Evolutionary conservation across 2,797 vertebrate genomes (phyloP).

Genomic region (Danio kyathit): DNA sequence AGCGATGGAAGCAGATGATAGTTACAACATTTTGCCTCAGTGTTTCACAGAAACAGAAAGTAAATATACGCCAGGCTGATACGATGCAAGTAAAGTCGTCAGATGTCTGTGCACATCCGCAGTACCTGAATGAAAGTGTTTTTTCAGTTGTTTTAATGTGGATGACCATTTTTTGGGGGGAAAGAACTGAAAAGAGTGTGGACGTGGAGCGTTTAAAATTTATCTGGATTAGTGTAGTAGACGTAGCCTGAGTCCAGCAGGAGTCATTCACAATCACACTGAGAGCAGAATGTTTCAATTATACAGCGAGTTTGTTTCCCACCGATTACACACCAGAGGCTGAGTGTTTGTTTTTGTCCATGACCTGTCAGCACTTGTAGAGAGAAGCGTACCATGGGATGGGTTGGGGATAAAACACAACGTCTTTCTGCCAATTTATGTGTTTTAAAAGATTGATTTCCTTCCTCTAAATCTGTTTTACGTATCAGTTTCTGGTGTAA

Average conservation of each 20-base stretch:
- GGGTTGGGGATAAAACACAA: background rate
- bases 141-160: no score
- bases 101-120: no score
- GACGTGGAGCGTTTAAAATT: no score
- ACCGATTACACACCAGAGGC: conserved; percentile 18
- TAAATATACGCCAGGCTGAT: no score
- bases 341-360: conserved; percentile 11
- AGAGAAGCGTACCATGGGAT: conserved; percentile 13
- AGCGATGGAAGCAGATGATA: no score
- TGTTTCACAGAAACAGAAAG: no score
- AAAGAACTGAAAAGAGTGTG: no score
- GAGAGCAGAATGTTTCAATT: conserved; percentile 28
- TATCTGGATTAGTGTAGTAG: no score
- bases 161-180: no score
- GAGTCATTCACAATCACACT: conserved; percentile 21
- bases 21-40: no score
- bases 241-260: background rate
- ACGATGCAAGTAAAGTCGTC: no score
- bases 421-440: background rate
- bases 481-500: background rate
- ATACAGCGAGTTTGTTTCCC: conserved; percentile 20
- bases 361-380: conserved; percentile 45
- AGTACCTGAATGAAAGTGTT: no score
- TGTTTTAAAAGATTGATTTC: conserved; percentile 12
- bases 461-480: conserved; percentile 12